Evolutionary conservation across 2,888 invertebrate genomes (phyloP).

Genomic region (Paralinhomoeus sp.): DNA sequence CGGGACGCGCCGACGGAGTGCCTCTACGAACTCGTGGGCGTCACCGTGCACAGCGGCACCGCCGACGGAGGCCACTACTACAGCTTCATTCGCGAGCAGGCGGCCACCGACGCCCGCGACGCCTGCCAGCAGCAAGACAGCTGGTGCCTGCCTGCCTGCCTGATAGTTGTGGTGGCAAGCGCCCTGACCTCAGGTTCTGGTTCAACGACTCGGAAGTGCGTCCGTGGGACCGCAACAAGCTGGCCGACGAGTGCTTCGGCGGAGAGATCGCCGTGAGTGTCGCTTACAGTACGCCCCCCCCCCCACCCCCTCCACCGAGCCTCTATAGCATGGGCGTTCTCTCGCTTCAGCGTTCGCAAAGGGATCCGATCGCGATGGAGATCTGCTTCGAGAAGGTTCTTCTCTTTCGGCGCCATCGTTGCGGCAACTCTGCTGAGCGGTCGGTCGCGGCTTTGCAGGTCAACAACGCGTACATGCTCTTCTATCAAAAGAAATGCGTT

Average conservation of each 20-base stretch:
- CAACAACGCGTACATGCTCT: slow-evolving; percentile 87
- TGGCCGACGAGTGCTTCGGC: slow-evolving; percentile 83
- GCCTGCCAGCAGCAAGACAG: not conserved
- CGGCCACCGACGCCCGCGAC: not conserved
- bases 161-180: not conserved
- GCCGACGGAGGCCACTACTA: slow-evolving; percentile 93
- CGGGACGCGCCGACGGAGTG: not conserved
- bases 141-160: not conserved
- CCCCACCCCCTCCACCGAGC: not conserved
- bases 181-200: slow-evolving; percentile 18
- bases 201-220: slow-evolving; percentile 38
- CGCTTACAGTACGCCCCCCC: not conserved
- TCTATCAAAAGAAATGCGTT: slow-evolving; percentile 43
- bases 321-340: not conserved
- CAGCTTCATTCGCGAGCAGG: slow-evolving; percentile 58
- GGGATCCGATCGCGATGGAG: slow-evolving; percentile 36
- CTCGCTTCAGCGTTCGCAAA: not conserved
- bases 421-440: not conserved
- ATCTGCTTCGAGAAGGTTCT: slow-evolving; percentile 68
- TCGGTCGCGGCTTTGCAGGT: slow-evolving; percentile 33
- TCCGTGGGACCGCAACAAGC: slow-evolving; percentile 75
- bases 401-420: not conserved
- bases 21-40: slow-evolving; percentile 57
- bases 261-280: slow-evolving; percentile 53
- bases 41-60: slow-evolving; percentile 90